phyloP scores from a whole-genome alignment of 2,113 vertebrate genomes.

The Electrona antarctica region DNA sequence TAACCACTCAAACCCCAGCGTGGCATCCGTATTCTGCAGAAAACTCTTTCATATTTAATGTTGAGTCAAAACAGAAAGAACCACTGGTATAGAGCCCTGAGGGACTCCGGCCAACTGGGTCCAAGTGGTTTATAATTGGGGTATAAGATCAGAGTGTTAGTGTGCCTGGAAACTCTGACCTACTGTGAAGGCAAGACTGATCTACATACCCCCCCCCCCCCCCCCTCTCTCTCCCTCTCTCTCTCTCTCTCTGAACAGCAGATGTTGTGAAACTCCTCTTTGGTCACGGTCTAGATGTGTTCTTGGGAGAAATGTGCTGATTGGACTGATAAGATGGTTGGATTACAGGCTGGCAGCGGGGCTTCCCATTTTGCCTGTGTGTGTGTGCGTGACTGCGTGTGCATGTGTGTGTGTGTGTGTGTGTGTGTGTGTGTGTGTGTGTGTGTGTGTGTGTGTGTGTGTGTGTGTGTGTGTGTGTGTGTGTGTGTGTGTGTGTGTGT shows the following conservation, averaged over 20 bases:
- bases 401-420: slow-evolving; percentile 13
- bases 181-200: neutral
- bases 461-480: slow-evolving; percentile 26
- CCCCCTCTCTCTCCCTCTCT: neutral
- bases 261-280: slow-evolving; percentile 62
- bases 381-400: slow-evolving; percentile 24
- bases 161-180: too few species aligned
- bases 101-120: too few species aligned
- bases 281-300: slow-evolving; percentile 65
- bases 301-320: slow-evolving; percentile 66
- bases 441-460: slow-evolving; percentile 60
- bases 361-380: slow-evolving; percentile 52
- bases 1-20: too few species aligned
- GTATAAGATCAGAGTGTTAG: too few species aligned
- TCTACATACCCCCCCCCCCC: neutral
- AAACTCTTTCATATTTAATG: too few species aligned
- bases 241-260: slow-evolving; percentile 34
- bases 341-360: slow-evolving; percentile 62
- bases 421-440: slow-evolving; percentile 55
- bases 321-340: slow-evolving; percentile 72
- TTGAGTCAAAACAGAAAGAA: too few species aligned
- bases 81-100: too few species aligned
- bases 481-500: slow-evolving; percentile 26
- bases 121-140: too few species aligned
- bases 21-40: too few species aligned